Percentiles rank a stretch among this genome's conserved stretches.
Conservation (phyloP, 2,797 vertebrate genomes). For the Micromesistius poutassou region DNA sequence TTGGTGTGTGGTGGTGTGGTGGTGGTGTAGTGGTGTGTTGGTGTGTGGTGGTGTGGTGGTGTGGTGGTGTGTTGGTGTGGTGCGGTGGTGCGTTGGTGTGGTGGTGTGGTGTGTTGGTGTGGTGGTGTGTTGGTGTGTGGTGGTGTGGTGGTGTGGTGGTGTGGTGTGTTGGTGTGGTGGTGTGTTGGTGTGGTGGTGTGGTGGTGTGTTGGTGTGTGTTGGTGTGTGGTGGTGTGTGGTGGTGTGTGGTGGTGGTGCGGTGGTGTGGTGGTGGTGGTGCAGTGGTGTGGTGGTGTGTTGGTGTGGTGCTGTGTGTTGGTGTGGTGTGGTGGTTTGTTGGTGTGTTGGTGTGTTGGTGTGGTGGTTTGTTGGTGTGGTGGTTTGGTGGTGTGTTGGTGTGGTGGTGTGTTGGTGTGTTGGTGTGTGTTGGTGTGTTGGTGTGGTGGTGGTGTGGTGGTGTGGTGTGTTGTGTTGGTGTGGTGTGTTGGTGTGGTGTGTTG, state of each 20-base stretch:
- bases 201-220: slow-evolving; percentile 24
- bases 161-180: slow-evolving; percentile 23
- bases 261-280: too few relatives aligned
- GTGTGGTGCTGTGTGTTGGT: too few relatives aligned
- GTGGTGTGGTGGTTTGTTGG: not conserved
- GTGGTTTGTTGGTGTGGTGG: slow-evolving; percentile 25
- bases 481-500: slow-evolving; percentile 31
- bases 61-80: slow-evolving; percentile 20
- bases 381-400: too few relatives aligned
- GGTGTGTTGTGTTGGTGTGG: too few relatives aligned
- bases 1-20: slow-evolving; percentile 28
- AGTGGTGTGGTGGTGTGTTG: too few relatives aligned
- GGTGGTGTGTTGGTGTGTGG: slow-evolving; percentile 24
- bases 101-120: too few relatives aligned
- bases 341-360: slow-evolving; percentile 36
- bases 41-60: too few relatives aligned
- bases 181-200: slow-evolving; percentile 24
- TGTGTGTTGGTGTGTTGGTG: too few relatives aligned
- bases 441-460: too few relatives aligned
- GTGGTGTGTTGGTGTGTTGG: slow-evolving; percentile 25
- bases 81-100: slow-evolving; percentile 20
- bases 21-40: too few relatives aligned
- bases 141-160: not conserved
- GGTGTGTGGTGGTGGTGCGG: too few relatives aligned
- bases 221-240: too few relatives aligned